Base-by-base conservation (phyloP, 2,888 invertebrate species). In the Drosophila stalkeri region DNA sequence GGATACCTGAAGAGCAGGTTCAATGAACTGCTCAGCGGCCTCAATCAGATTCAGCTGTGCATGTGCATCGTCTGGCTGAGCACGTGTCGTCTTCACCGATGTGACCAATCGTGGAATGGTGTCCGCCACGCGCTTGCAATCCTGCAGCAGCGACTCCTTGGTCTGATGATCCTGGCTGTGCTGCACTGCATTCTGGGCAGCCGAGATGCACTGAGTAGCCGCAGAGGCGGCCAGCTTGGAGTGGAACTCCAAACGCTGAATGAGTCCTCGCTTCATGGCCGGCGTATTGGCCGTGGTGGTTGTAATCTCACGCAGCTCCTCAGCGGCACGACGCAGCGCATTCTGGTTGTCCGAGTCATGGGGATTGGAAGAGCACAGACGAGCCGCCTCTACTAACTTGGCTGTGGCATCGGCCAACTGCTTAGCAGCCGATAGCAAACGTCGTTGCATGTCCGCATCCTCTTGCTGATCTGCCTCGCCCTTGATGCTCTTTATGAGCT, bases 321-420 rank as follows among this genome's bases (percentile, higher is more conserved):
- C 98, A 0, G 99, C 99, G 0, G 99, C 99, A 73, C 95, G 94
- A 39, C 97, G 95, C 14, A 99, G 93, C 5, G 96, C 96, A 76
- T 97, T 96, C 91, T 98, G 98, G 91, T 96, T 96, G 69, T 95
- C 95, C 1, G 96, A 95, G 86, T 98, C 98, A 93, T 98, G 95
- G 0, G 97, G 97, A 89, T 96, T 95, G 31, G 96, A 96, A 0
- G 98, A 98, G 92, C 99, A 99, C 61, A 97, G 96, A 67, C 99
- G 94, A 0, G 99, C 99, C 0, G 99, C 98, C 93, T 99, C 99
- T 31, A 99, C 99, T 96, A 99, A 97, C 81, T 97, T 95, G 0
- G 99, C 97, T 0, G 99, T 99, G 1, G 99, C 99, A 93, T 99
- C 99, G 0, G 99, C 99, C 51, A 97, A 92, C 65, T 97, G 95